These are phyloP conservation scores for Coenobita brevimanus DNA, from an alignment of 1,140 invertebrate species.

Conservation along the genomic window DNA sequence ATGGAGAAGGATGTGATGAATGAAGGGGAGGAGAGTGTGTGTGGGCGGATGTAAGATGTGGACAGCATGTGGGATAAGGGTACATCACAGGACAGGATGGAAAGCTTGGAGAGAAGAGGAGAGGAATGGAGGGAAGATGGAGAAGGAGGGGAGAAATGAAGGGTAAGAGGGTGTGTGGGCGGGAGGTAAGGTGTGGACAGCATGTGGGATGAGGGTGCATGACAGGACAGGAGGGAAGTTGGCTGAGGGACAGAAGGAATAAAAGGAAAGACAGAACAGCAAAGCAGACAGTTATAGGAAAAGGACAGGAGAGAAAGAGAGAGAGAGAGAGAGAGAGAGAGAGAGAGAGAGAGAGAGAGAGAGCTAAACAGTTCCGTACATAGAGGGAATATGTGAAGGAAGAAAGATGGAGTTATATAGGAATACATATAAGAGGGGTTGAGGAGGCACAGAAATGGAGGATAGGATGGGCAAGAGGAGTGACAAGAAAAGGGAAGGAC, in stretches of 20 bases:
- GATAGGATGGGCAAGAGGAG: too few relatives aligned
- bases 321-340: not conserved
- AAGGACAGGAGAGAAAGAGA: too few relatives aligned
- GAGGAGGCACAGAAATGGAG: not conserved
- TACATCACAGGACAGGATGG: not conserved
- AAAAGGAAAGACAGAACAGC: not conserved
- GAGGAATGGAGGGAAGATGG: not conserved
- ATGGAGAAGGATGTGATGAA: not conserved
- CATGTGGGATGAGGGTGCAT: not conserved
- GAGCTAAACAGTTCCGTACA: not conserved
- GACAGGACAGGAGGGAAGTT: not conserved
- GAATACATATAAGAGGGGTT: not conserved
- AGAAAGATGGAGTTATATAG: not conserved
- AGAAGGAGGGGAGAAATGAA: not conserved
- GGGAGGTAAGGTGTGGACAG: not conserved
- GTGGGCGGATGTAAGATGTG: too few relatives aligned
- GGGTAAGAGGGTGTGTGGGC: constrained; percentile 2
- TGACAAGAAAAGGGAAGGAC: too few relatives aligned
- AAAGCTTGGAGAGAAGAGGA: not conserved
- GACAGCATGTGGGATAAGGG: too few relatives aligned
- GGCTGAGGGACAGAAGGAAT: not conserved
- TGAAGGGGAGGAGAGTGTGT: not conserved
- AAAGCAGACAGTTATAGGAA: too few relatives aligned
- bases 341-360: not conserved
- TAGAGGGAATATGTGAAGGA: constrained; percentile 4